Conservation (phyloP, 2,113 vertebrate species). For the Paramisgurnus dabryanus region DNA sequence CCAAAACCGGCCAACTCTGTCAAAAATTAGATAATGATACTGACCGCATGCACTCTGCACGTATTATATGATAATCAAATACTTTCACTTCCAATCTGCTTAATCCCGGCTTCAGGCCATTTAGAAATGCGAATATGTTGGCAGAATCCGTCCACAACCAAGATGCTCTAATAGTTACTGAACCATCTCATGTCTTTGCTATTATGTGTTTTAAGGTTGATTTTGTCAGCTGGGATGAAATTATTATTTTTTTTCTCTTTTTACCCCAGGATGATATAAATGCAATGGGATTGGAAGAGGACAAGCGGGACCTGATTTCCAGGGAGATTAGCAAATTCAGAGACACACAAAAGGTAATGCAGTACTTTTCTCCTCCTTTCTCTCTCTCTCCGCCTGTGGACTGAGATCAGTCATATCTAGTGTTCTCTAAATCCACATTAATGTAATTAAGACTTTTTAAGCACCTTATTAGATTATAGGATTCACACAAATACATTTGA, state of each 20-base stretch:
- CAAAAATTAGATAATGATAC: too few relatives aligned
- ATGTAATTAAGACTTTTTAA: neutral
- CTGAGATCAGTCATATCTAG: slow-evolving; percentile 23
- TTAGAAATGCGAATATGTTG: too few relatives aligned
- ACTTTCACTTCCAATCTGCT: too few relatives aligned
- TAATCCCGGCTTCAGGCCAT: too few relatives aligned
- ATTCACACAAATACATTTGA: neutral
- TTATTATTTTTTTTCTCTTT: neutral
- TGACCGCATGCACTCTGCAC: too few relatives aligned
- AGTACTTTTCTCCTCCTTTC: neutral
- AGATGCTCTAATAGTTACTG: too few relatives aligned
- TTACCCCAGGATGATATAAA: slow-evolving; percentile 91
- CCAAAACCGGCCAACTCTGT: too few relatives aligned
- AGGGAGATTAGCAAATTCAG: slow-evolving; percentile 99
- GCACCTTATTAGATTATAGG: neutral
- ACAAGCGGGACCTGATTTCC: slow-evolving; percentile 99
- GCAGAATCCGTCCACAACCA: too few relatives aligned
- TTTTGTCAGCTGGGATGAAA: neutral
- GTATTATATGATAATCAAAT: too few relatives aligned
- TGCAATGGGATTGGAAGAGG: slow-evolving; percentile 99
- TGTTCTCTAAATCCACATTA: neutral
- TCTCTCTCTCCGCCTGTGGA: slow-evolving; percentile 19
- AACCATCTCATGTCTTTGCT: too few relatives aligned
- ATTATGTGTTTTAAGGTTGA: too few relatives aligned
- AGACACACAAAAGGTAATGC: slow-evolving; percentile 99